Evolutionary conservation across 2,113 vertebrate species (phyloP).

Genomic region (Elgaria multicarinata): DNA sequence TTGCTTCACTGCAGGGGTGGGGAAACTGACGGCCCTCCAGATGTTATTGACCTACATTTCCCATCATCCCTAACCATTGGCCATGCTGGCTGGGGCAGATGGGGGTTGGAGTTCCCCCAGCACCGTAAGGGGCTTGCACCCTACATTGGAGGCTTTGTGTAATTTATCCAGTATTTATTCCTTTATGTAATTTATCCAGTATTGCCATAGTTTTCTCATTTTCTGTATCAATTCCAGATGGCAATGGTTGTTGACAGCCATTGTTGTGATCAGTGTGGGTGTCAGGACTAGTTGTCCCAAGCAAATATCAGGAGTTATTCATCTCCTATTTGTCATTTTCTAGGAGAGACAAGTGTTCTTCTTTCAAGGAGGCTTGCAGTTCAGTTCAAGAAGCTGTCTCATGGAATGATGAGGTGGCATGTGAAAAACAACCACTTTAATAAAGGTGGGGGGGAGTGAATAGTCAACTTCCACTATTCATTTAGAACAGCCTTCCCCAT

Average conservation of each 20-base stretch:
- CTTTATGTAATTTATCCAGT: background rate
- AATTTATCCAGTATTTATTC: background rate
- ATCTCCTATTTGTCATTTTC: slow-evolving; percentile 9
- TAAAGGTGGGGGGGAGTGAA: background rate
- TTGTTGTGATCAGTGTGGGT: slow-evolving; percentile 4
- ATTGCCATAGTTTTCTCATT: background rate
- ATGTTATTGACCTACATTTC: no score
- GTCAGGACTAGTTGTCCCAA: background rate
- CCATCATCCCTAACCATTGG: no score
- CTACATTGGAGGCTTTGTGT: background rate
- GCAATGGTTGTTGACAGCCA: background rate
- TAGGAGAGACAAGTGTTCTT: background rate
- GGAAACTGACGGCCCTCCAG: no score
- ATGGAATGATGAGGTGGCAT: background rate
- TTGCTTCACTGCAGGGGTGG: background rate
- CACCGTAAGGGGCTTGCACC: background rate
- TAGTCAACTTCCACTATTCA: background rate
- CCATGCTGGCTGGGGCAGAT: no score
- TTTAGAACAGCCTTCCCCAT: no score
- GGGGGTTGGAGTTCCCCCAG: background rate
- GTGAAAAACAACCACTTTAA: background rate
- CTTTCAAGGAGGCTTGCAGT: background rate
- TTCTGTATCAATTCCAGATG: background rate
- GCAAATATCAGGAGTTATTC: slow-evolving; percentile 1
- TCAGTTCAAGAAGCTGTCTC: slow-evolving; percentile 6